Percentiles rank a stretch among this genome's conserved stretches.
phyloP scores from a whole-genome alignment of 1,140 invertebrate species.

The Drosophila athabasca region DNA sequence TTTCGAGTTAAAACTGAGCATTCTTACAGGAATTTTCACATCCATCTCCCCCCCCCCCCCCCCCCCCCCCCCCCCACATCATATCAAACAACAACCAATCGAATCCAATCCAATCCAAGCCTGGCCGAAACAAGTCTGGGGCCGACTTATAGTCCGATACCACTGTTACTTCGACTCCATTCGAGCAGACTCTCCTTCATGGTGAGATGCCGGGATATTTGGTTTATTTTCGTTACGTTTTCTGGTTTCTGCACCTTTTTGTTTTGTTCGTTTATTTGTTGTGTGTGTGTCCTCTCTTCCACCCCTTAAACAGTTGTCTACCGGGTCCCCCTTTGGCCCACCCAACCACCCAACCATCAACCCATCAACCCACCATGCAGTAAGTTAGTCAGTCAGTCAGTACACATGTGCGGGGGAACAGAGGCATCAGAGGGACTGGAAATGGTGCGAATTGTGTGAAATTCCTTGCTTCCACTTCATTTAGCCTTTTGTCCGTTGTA shows the following conservation, averaged over 20 bases:
- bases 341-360: not conserved
- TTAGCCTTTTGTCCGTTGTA: conserved; percentile 61
- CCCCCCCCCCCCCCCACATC: not conserved
- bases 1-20: conserved; percentile 69
- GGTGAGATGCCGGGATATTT: conserved; percentile 23
- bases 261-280: conserved; percentile 68
- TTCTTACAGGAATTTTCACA: conserved; percentile 60
- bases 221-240: conserved; percentile 54
- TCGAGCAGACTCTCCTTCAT: not conserved
- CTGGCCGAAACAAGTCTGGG: conserved; percentile 1
- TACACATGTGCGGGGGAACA: conserved; percentile 26
- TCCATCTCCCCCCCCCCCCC: not conserved
- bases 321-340: conserved; percentile 25
- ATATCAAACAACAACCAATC: not conserved
- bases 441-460: conserved; percentile 71
- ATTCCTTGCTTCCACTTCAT: conserved; percentile 75
- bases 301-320: conserved; percentile 16
- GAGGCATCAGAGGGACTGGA: conserved; percentile 2
- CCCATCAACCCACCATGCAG: conserved; percentile 6
- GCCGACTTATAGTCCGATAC: conserved; percentile 13
- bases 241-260: conserved; percentile 30
- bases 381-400: conserved; percentile 3
- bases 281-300: not conserved
- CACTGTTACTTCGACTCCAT: not conserved
- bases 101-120: not conserved